Base-by-base conservation (phyloP, 1,140 invertebrate genomes). In the Drosophila littoralis region DNA sequence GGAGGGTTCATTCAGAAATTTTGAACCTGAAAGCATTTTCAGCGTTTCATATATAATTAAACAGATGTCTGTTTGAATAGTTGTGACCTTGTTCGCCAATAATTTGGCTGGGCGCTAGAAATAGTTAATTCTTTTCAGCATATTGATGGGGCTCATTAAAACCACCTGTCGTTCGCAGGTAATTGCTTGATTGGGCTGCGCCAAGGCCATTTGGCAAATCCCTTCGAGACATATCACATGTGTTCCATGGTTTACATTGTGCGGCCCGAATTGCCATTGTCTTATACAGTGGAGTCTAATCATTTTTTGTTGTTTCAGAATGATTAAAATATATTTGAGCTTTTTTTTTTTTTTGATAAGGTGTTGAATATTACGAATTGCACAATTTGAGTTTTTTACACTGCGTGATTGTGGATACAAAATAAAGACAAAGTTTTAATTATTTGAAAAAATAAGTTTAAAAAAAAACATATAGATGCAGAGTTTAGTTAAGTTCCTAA, bases 141-240 rank as follows among this genome's bases (percentile, higher is more conserved):
- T 32, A 46, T 35, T 28, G 32, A 45, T 59, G 32, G 17, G 13
- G 7, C 40, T 45, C 57, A 59, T 46, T 59, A 46, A 45, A 35
- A 45, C 7, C 42, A 46, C 57, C 42, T 42, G 17, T 22, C 9
- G 12, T 52, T 50, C 13, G 1, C 32, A 12, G 22, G 46, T 74
- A 52, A 71, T 59, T 59, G 38, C 63, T 59, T 55, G 48, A 60
- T 68, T 74, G 42, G 12, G 22, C 33, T 13, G 13, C 17, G 55
- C 33, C 36, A 50, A 46, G 42, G 15, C 65, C 65, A 28, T 35
- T 42, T 17, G 28, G 2, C 12, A 3, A 15, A 55, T 13, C 58
- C 50, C 52, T 65, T n/a, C 9, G 64, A 42, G 70, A 1, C 13
- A n/a, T 1, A n/a, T 1, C 6, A 33, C 61, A 71, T 55, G 28